These are phyloP conservation scores for Oeneis ivallda DNA, from an alignment of 2,888 invertebrate genomes.

Conservation along the genomic window DNA sequence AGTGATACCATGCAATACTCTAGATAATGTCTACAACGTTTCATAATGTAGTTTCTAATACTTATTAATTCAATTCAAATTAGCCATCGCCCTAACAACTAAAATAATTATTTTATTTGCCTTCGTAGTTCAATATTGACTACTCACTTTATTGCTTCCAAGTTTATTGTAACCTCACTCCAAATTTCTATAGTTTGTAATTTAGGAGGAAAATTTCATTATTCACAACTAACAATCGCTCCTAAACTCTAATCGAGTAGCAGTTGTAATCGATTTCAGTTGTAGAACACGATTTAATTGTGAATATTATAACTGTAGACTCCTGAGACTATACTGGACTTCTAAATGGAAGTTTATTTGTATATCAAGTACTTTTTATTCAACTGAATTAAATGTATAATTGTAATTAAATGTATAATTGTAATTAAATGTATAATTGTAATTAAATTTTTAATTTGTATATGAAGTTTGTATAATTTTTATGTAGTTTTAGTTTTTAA, in stretches of 20 bases:
- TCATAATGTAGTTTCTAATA: not conserved
- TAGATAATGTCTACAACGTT: too few species aligned
- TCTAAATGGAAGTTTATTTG: slow-evolving; percentile 2
- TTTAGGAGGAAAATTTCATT: slow-evolving; percentile 16
- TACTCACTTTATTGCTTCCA: slow-evolving; percentile 4
- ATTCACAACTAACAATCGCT: slow-evolving; percentile 13
- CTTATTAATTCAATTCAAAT: not conserved
- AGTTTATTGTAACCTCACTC: slow-evolving; percentile 12
- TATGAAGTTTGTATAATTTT: too few species aligned
- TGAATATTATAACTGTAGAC: not conserved
- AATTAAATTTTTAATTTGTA: too few species aligned
- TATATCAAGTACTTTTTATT: not conserved
- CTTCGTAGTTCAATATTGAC: slow-evolving; percentile 2
- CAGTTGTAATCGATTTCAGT: slow-evolving; percentile 8
- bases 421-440: too few species aligned
- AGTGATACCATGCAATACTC: too few species aligned
- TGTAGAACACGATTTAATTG: slow-evolving; percentile 6
- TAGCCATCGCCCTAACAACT: not conserved
- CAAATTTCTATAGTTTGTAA: slow-evolving; percentile 18
- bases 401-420: too few species aligned
- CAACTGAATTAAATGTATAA: not conserved
- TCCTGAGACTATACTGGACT: not conserved
- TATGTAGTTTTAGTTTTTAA: too few species aligned
- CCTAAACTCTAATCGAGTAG: slow-evolving; percentile 2
- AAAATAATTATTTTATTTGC: not conserved